Conservation (phyloP, 2,113 vertebrate genomes). For the Thinocorus orbignyianus region DNA sequence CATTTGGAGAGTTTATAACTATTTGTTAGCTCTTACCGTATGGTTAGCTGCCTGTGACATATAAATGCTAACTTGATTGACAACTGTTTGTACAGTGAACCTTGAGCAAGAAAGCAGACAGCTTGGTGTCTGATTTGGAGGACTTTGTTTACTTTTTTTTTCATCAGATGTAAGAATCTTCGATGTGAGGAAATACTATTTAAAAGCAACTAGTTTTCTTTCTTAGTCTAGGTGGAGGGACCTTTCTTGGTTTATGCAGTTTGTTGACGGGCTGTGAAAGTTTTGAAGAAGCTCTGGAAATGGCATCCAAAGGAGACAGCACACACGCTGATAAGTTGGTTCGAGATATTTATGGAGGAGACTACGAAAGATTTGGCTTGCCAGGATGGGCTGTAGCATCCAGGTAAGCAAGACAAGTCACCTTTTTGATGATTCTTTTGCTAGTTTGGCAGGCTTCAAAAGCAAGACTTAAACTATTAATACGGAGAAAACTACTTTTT, state of each 20-base stretch:
- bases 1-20: neutral
- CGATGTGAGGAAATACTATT: neutral
- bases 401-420: conserved; percentile 67
- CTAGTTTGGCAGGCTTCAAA: neutral
- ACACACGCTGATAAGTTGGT: conserved; percentile 82
- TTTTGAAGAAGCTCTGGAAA: conserved; percentile 85
- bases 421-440: neutral
- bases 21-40: neutral
- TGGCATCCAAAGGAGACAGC: conserved; percentile 84
- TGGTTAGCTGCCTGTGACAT: neutral
- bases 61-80: neutral
- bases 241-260: conserved; percentile 83
- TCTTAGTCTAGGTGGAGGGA: conserved; percentile 83
- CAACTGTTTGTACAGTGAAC: neutral
- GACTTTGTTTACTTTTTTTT: neutral
- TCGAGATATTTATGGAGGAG: conserved; percentile 83
- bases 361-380: conserved; percentile 83
- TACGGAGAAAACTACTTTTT: neutral
- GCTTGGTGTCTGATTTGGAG: neutral
- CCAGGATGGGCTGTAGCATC: conserved; percentile 85
- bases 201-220: neutral
- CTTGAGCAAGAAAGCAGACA: neutral
- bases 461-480: neutral
- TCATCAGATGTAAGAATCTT: neutral
- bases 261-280: conserved; percentile 84